These are phyloP conservation scores for Triplophysa siluroides DNA, from an alignment of 2,113 vertebrate genomes.

Conservation along the genomic window DNA sequence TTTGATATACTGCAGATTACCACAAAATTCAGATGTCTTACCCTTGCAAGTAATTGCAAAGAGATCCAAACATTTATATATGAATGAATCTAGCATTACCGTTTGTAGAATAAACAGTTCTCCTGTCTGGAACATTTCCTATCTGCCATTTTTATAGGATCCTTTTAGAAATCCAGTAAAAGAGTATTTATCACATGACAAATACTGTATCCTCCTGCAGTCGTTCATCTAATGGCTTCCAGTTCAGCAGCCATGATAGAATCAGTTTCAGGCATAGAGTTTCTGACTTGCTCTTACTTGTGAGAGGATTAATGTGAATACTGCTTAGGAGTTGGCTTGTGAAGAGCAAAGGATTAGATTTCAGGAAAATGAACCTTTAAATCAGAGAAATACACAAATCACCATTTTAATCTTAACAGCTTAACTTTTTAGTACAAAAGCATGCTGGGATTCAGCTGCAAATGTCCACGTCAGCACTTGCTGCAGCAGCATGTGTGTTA, in stretches of 20 bases:
- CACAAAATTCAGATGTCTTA: too few species aligned
- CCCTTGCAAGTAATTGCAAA: too few species aligned
- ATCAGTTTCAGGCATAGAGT: neutral
- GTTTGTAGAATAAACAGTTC: neutral
- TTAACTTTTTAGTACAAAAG: too few species aligned
- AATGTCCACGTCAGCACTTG: too few species aligned
- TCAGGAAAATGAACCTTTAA: conserved; percentile 59
- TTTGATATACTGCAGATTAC: too few species aligned
- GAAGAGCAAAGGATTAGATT: conserved; percentile 66
- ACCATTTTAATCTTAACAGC: neutral
- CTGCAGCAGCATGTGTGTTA: too few species aligned
- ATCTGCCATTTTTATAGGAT: conserved; percentile 23
- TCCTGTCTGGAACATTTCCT: neutral
- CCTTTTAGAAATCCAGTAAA: neutral
- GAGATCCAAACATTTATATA: too few species aligned
- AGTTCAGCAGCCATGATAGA: neutral
- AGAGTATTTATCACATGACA: conserved; percentile 23
- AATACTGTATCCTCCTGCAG: conserved; percentile 8
- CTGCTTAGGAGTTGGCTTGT: conserved; percentile 62
- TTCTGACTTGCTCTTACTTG: conserved; percentile 39
- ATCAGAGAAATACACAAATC: conserved; percentile 5
- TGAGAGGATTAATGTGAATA: conserved; percentile 60
- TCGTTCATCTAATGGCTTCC: conserved; percentile 28
- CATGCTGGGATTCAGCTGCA: too few species aligned
- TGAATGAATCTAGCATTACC: neutral